These are phyloP conservation scores for Orgyia antiqua DNA, from an alignment of 2,888 invertebrate genomes.

Conservation along the genomic window DNA sequence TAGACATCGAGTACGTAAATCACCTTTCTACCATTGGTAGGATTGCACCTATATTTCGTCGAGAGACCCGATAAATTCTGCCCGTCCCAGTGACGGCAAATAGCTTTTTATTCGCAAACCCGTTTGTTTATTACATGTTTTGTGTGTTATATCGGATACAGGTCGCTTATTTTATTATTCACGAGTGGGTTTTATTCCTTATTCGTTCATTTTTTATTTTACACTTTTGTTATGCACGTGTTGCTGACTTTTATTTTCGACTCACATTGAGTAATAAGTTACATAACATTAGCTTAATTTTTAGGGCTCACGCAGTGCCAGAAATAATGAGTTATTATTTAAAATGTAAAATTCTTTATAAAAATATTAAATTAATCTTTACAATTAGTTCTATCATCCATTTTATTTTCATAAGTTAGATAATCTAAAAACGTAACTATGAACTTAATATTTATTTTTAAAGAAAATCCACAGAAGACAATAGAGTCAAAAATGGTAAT, in stretches of 20 bases:
- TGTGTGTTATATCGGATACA: constrained; percentile 32
- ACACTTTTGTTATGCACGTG: constrained; percentile 24
- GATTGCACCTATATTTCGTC: constrained; percentile 57
- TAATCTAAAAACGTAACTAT: no score
- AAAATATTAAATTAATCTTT: no score
- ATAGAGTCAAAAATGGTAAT: no score
- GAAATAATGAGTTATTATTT: no score
- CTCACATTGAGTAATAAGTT: constrained; percentile 23
- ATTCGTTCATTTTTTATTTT: constrained; percentile 32
- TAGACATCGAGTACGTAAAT: constrained; percentile 51
- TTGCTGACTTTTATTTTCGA: constrained; percentile 21
- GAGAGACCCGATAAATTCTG: constrained; percentile 60
- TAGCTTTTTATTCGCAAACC: constrained; percentile 57
- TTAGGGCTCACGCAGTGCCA: no score
- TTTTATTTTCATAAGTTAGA: no score
- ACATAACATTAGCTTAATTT: no score
- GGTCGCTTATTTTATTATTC: constrained; percentile 40
- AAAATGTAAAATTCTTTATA: no score
- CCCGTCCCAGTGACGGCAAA: constrained; percentile 46
- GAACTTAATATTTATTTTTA: no score
- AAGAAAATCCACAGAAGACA: no score
- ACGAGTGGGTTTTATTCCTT: constrained; percentile 32
- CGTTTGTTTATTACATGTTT: constrained; percentile 51
- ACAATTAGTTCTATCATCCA: no score
- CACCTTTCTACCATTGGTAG: constrained; percentile 41